Evolutionary conservation across 2,113 vertebrate species (phyloP), one percentile per base, ranked within the genome.

Genomic region (Sapajus apella): DNA sequence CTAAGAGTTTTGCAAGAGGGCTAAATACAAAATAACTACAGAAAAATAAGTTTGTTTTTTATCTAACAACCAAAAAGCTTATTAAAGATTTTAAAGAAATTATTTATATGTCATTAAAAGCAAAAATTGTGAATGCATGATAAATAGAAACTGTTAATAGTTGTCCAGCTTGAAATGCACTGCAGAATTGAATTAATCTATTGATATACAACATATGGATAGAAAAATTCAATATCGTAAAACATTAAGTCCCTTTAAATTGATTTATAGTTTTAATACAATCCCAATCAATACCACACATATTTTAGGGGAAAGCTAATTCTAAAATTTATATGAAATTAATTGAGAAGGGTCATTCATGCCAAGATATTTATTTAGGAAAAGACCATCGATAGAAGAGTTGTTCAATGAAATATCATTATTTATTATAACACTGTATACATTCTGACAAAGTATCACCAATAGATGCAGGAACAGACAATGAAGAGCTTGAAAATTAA

Each of bases 191-290:
- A 73, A 45, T 72, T 61, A 45, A 82, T 92, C 1, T 93, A 43
- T 72, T 56, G 56, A 45, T 86, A 87, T 47, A 40, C 13, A 10
- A 94, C 13, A 10, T 61, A 92, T 77, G 21, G 9, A 37, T 86
- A 87, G 8, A 8, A 82, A 82, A 13, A 86, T 2, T 90, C 47
- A 70, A 37, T 86, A 90, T 45, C 86, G 30, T 86, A 86, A 82
- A 47, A 40, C 40, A 17, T 27, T 18, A 88, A 37, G 10, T 72
- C 45, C 43, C 10, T 94, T 92, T 27, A 73, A 79, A 73, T 79
- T 90, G 37, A 95, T 61, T 86, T 81, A 90, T 64, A 43, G 3
- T 73, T 95, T 92, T 76, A 76, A 86, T 72, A 25, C 43, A 90
- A 80, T n/a, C 43, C 25, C 12, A 90, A 79, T 17, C 21, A 18